Conservation (phyloP, 2,888 invertebrate species). For the Malacosoma neustria region DNA sequence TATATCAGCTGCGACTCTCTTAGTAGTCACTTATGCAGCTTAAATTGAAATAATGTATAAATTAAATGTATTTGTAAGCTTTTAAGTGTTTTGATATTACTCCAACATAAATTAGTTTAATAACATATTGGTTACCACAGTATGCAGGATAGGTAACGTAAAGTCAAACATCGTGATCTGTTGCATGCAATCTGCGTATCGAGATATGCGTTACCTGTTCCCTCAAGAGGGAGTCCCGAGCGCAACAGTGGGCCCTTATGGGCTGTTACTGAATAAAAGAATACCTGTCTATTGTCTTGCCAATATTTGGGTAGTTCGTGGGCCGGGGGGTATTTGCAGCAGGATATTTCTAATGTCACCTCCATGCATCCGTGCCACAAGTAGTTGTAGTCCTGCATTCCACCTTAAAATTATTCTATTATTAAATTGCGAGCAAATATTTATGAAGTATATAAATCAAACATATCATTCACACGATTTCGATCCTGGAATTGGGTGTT, state of each 20-base stretch:
- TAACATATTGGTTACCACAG: neutral
- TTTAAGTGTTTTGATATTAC: no score
- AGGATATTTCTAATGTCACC: slow-evolving; percentile 94
- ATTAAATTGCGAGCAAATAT: slow-evolving; percentile 1
- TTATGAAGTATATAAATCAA: no score
- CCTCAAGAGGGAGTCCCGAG: no score
- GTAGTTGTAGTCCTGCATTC: slow-evolving; percentile 97
- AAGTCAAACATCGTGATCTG: no score
- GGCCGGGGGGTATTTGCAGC: slow-evolving; percentile 93
- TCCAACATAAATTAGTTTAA: neutral
- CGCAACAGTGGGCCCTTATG: no score
- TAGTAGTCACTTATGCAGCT: slow-evolving; percentile 2
- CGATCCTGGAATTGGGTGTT: no score
- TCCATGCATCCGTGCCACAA: slow-evolving; percentile 96
- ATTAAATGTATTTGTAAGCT: neutral
- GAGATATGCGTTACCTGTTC: no score
- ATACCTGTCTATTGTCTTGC: slow-evolving; percentile 90
- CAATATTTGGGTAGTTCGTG: slow-evolving; percentile 88
- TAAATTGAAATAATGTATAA: neutral
- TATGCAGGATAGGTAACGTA: no score
- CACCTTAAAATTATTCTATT: slow-evolving; percentile 63
- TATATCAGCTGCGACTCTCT: slow-evolving; percentile 9
- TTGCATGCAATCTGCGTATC: no score
- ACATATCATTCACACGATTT: no score
- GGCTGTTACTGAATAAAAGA: neutral